These are phyloP conservation scores for Drosophila nannoptera DNA, from an alignment of 1,140 invertebrate genomes.

Conservation along the genomic window DNA sequence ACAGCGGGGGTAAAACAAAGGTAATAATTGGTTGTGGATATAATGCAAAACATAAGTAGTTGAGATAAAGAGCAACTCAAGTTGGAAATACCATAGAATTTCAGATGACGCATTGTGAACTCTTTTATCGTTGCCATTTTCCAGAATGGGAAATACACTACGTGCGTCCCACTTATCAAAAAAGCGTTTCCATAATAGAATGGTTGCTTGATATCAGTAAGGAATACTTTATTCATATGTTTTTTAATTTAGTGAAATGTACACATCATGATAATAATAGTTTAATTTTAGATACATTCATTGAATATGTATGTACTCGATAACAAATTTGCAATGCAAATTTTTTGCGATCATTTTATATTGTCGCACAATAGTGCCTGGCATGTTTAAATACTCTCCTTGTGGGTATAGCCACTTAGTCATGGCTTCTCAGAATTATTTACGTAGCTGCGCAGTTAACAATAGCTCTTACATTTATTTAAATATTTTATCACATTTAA, in stretches of 20 bases:
- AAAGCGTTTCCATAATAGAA: no score
- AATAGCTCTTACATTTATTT: background rate
- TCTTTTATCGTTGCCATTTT: no score
- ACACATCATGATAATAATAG: constrained; percentile 10
- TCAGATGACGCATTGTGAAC: no score
- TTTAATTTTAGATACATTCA: constrained; percentile 35
- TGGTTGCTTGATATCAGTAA: no score
- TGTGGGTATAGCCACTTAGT: background rate
- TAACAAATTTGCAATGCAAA: constrained; percentile 51
- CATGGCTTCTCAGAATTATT: background rate
- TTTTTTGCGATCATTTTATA: constrained; percentile 35
- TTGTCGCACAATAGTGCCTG: constrained; percentile 42
- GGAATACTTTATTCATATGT: no score
- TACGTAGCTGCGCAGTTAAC: background rate
- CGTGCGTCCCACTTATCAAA: no score
- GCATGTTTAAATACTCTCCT: constrained; percentile 27
- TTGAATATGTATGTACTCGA: constrained; percentile 39
- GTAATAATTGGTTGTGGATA: constrained; percentile 28
- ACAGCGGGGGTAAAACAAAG: constrained; percentile 39
- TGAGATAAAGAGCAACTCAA: no score
- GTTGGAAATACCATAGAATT: no score
- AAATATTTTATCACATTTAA: background rate
- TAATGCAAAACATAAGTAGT: no score
- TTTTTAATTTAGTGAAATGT: background rate
- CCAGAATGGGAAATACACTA: no score